Evolutionary conservation across 2,113 vertebrate species (phyloP), one percentile per base, ranked within the genome.

Genomic region (Anguilla rostrata): DNA sequence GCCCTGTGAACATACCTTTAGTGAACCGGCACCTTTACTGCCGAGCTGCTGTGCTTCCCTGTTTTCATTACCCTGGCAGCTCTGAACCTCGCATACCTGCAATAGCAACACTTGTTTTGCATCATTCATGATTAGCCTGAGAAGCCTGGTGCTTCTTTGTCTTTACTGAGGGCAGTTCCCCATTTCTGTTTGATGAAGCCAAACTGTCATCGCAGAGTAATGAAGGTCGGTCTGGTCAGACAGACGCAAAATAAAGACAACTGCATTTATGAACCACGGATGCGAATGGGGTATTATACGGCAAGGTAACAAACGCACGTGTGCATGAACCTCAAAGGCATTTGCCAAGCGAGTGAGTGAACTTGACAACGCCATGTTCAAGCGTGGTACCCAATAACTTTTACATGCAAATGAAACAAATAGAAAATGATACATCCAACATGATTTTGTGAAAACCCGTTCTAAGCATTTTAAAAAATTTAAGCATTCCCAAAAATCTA

Each of bases 21-120:
- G 90, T 80, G 82, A 83, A 29, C 63, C 75, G 49, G 88, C 84
- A 88, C 90, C 91, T 89, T 94, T 96, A 71, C 85, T 43, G 22
- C 56, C 41, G 20, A 92, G 92, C 53, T 92, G 92, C 22, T 89
- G 90, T 39, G 87, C 83, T 3, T 95, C 94, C 86, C 93, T 89
- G 88, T 88, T 86, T 86, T 86, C 88, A 66, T 95, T 94, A 83
- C 89, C 92, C 88, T 95, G 94, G 83, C 93, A 92, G 3, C 90
- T 86, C 89, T 96, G 94, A 78, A 96, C 94, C 92, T 96, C 95
- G 90, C 95, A 96, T 83, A 96, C 95, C 95, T 96, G 87, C 34
- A 90, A 90, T 57, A 85, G 41, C 29, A 85, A 66, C 49, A 85
- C 57, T 40, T 40, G 40, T 88, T 78, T 78, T 75, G 49, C 75